Conservation (phyloP, 1,140 invertebrate species). For the Agrypnia vestita region DNA sequence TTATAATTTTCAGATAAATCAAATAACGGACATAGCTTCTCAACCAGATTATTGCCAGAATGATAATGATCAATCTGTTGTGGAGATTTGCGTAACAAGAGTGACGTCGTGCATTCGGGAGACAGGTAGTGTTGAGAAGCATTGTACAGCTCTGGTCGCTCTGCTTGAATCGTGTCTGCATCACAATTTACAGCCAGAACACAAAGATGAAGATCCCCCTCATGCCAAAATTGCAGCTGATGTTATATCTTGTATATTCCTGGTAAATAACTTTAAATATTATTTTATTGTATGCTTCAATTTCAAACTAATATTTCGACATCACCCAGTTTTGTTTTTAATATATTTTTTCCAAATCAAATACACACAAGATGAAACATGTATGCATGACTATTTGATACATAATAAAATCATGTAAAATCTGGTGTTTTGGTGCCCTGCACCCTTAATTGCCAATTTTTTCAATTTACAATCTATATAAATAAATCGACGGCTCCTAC, state of each 20-base stretch:
- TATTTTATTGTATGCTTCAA: not conserved
- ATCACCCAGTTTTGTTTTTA: too few relatives aligned
- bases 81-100: conserved; percentile 93
- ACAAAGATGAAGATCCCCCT: conserved; percentile 90
- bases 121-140: conserved; percentile 89
- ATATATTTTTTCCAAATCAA: too few relatives aligned
- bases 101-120: conserved; percentile 93
- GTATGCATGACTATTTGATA: too few relatives aligned
- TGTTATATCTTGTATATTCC: conserved; percentile 93
- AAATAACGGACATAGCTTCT: conserved; percentile 87
- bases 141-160: conserved; percentile 86
- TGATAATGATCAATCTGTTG: conserved; percentile 93
- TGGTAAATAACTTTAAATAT: conserved; percentile 76
- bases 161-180: conserved; percentile 90
- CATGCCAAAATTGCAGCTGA: conserved; percentile 97
- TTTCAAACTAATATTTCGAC: not conserved
- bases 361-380: too few relatives aligned
- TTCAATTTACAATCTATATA: too few relatives aligned
- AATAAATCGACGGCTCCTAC: too few relatives aligned
- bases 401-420: too few relatives aligned
- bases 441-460: too few relatives aligned
- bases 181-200: conserved; percentile 87
- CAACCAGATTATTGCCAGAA: conserved; percentile 86
- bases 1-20: conserved; percentile 73
- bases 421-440: too few relatives aligned